Evolutionary conservation across 2,888 invertebrate genomes (phyloP).

Genomic region (Listrodromus nycthemerus): DNA sequence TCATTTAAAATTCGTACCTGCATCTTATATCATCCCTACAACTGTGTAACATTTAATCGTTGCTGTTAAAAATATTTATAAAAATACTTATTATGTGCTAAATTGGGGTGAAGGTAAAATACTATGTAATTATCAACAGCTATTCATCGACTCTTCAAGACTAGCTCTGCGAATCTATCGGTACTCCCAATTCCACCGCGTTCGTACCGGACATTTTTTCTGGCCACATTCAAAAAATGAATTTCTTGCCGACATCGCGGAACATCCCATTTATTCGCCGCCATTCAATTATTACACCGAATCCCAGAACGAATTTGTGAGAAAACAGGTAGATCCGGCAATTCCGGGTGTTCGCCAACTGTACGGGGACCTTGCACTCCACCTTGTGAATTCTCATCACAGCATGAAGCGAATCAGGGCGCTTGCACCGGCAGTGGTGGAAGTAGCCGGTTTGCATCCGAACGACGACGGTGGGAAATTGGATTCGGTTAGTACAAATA

Average conservation of each 20-base stretch:
- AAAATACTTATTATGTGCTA: not conserved
- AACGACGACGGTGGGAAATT: slow-evolving; percentile 64
- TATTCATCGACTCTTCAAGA: slow-evolving; percentile 61
- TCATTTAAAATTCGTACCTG: not conserved
- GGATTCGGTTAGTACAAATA: slow-evolving; percentile 62
- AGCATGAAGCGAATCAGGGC: slow-evolving; percentile 85
- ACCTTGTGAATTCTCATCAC: slow-evolving; percentile 86
- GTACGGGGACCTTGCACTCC: slow-evolving; percentile 77
- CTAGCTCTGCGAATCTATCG: slow-evolving; percentile 64
- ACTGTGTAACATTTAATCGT: not conserved
- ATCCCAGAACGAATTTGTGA: slow-evolving; percentile 51
- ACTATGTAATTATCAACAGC: slow-evolving; percentile 23
- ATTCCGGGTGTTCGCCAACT: slow-evolving; percentile 65
- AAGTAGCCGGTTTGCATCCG: slow-evolving; percentile 86
- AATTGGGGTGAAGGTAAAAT: not conserved
- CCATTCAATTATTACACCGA: slow-evolving; percentile 54
- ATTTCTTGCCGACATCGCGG: slow-evolving; percentile 56
- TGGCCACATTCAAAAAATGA: slow-evolving; percentile 43
- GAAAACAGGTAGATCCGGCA: slow-evolving; percentile 45
- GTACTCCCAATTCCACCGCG: slow-evolving; percentile 60
- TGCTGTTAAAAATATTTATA: not conserved
- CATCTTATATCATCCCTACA: not conserved
- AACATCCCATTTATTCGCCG: not conserved
- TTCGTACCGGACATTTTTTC: slow-evolving; percentile 55
- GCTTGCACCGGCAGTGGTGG: slow-evolving; percentile 84